phyloP scores from a whole-genome alignment of 1,140 invertebrate species.

The Drosophila serrata region DNA sequence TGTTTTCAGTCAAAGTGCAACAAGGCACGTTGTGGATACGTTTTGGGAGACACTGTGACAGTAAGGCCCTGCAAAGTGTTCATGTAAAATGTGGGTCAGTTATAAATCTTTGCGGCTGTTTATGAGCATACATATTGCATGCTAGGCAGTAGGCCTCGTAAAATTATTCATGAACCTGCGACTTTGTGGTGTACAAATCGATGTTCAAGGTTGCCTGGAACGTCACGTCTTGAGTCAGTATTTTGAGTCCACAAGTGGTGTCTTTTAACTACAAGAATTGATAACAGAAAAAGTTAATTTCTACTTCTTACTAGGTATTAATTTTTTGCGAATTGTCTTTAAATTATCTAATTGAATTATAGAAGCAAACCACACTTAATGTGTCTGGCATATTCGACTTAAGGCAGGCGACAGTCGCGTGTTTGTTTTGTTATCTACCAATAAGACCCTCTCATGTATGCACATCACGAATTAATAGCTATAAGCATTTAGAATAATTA shows the following conservation, averaged over 20 bases:
- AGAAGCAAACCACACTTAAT: constrained; percentile 22
- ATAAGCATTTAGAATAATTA: constrained; percentile 40
- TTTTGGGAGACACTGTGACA: constrained; percentile 27
- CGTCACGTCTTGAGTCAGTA: constrained; percentile 24
- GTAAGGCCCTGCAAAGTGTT: constrained; percentile 18
- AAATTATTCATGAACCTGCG: constrained; percentile 49
- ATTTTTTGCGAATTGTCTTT: background rate
- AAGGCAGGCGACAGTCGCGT: constrained; percentile 36
- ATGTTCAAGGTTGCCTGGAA: constrained; percentile 49
- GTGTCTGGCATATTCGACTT: constrained; percentile 30
- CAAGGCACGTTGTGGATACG: constrained; percentile 26
- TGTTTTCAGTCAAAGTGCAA: constrained; percentile 33
- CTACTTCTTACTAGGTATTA: no score
- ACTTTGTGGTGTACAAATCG: constrained; percentile 38
- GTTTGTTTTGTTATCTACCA: constrained; percentile 9
- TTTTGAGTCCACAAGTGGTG: background rate
- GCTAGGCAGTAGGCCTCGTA: constrained; percentile 39
- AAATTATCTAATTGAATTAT: constrained; percentile 1
- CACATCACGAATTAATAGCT: constrained; percentile 36
- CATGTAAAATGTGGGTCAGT: constrained; percentile 65
- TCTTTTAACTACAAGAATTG: background rate
- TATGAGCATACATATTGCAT: constrained; percentile 28
- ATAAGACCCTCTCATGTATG: constrained; percentile 31
- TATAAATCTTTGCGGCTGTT: constrained; percentile 60
- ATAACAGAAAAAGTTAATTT: constrained; percentile 2